Base-by-base conservation (phyloP, 2,113 vertebrate genomes). In the Nerophis lumbriciformis region DNA sequence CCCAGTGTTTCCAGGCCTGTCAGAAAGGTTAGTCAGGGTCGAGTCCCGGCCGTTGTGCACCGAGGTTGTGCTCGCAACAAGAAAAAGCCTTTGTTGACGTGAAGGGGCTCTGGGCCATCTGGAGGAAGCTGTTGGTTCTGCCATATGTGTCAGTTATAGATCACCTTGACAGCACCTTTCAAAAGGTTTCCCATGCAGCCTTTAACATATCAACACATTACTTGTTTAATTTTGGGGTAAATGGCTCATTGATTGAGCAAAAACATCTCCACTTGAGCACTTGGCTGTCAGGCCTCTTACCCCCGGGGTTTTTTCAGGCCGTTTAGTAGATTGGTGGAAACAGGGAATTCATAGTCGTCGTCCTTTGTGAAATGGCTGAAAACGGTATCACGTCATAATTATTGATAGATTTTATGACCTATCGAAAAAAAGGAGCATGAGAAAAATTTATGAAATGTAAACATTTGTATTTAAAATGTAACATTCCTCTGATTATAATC, bases 31-130 rank as follows among this genome's bases (percentile, higher is more conserved):
- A 76, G 78, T 58, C 69, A 73, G 48, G 68, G 77, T 66, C 48
- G 61, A 77, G 62, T 76, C 69, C 72, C 60, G 59, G 52, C 66
- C 71, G 75, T 45, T 61, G 10, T 53, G 67, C 55, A 48, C 72
- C 55, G 19, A 37, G 48, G 59, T 75, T 62, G 83, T 77, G 77
- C 65, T 75, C 69, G 56, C 56, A 65, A 64, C 56, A 68, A 84
- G 72, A 82, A 83, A 79, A 87, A 85, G 58, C 66, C 80, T 83
- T 83, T 88, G 82, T 84, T 82, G 62, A 55, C 72, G 36, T 45
- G 21, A 53, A 65, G 52, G 28, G 69, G 54, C 65, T 72, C 69
- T 48, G 19, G 56, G 77, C 68, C 74, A 78, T 77, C 78, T 72
- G 69, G 71, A 79, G 74, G 64, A 72, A 77, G 59, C 68, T 65